Conservation (phyloP, 2,113 vertebrate genomes). For the Petrocephalus microphthalmus region DNA sequence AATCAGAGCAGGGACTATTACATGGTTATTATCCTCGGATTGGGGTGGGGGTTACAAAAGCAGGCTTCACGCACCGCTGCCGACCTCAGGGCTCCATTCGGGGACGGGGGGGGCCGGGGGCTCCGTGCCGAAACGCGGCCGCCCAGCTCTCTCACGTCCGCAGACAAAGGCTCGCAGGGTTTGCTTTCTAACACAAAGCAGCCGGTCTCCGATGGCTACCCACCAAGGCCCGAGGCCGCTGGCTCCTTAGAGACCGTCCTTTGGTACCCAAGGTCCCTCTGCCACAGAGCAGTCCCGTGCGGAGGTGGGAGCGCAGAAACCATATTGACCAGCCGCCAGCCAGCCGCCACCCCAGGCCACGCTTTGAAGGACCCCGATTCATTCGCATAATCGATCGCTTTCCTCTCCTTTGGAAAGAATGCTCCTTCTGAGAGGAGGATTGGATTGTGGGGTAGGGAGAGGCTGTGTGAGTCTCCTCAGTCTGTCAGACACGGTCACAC, state of each 20-base stretch:
- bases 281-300: slow-evolving; percentile 29
- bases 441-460: not conserved
- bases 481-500: not conserved
- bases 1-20: not conserved
- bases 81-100: not conserved
- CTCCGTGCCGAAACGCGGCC: not conserved
- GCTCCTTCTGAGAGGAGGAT: slow-evolving; percentile 36
- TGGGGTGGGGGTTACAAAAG: not conserved
- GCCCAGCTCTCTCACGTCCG: not conserved
- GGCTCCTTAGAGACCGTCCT: slow-evolving; percentile 24
- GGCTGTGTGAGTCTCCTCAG: slow-evolving; percentile 12
- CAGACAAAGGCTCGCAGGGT: not conserved
- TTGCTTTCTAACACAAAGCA: slow-evolving; percentile 11
- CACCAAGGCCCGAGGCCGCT: not conserved
- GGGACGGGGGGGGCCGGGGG: too few species aligned
- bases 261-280: slow-evolving; percentile 26
- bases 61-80: not conserved
- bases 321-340: slow-evolving; percentile 24
- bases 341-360: slow-evolving; percentile 34
- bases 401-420: slow-evolving; percentile 27
- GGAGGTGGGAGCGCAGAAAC: slow-evolving; percentile 1
- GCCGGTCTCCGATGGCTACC: not conserved
- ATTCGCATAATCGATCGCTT: slow-evolving; percentile 49
- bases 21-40: not conserved
- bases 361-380: slow-evolving; percentile 29